Base-by-base conservation (phyloP, 2,113 vertebrate genomes). In the Hypomesus transpacificus region DNA sequence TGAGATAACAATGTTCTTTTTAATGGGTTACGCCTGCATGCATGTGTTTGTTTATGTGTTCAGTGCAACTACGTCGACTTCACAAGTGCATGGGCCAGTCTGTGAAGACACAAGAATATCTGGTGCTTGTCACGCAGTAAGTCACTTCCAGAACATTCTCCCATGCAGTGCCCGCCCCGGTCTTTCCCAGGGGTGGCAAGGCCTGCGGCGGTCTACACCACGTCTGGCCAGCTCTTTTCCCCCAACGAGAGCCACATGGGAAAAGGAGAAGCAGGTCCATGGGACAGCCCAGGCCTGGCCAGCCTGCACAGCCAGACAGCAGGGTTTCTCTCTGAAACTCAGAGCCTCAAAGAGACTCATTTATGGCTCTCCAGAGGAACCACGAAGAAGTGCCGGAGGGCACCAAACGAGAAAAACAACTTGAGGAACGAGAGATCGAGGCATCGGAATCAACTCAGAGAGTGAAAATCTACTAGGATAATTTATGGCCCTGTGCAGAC, bases 401-500 rank as follows among this genome's bases (percentile, higher is more conserved):
- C 80, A 82, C 75, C 72, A 83, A 88, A 88, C 70, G 74, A 63
- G 87, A 87, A 89, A 89, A 89, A 87, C 84, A 84, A 88, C 82
- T 88, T 1, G 1, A 22, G 28, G 75, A 90, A 82, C 76, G 68
- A 51, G 74, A 80, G 77, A 88, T 79, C 74, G 20, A 57, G 69
- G 69, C 78, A 77, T 79, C 76, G 63, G 78, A 75, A 66, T 78
- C 34, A 69, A 79, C 53, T 81, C 57, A 61, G 76, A 84, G 73
- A 76, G 60, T 57, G 66, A 80, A 80, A 75, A 80, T 65, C 63
- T 20, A 51, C 28, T 59, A 57, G 39, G 72, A 87, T 82, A 73
- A 82, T 86, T 88, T 83, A 85, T 78, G 75, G 80, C 76, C 75
- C 56, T 69, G 54, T 77, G 67, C 69, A 70, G 63, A 69, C 67